Conservation (phyloP, 2,888 invertebrate genomes). For the Lycia hirtaria region DNA sequence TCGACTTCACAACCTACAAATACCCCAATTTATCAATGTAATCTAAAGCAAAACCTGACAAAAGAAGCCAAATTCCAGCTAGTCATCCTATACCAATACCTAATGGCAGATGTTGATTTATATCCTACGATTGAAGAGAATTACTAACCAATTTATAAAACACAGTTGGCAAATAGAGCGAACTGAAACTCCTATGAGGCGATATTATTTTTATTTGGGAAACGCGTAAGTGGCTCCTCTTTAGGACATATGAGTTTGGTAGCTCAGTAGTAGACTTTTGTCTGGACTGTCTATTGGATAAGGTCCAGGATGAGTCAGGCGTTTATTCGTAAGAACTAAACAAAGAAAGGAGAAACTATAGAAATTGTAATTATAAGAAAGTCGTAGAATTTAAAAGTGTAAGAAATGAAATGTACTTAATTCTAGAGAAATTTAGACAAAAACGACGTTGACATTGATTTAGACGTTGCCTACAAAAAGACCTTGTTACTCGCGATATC, state of each 20-base stretch:
- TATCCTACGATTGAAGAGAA: conserved; percentile 10
- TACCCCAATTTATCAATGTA: conserved; percentile 11
- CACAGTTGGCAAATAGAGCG: not conserved
- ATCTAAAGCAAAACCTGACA: conserved; percentile 11
- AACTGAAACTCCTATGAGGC: not conserved
- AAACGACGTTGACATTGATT: too few relatives aligned
- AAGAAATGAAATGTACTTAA: too few relatives aligned
- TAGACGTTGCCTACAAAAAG: too few relatives aligned
- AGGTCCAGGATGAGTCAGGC: conserved; percentile 30
- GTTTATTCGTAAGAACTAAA: not conserved
- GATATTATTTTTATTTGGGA: too few relatives aligned
- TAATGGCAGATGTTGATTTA: conserved; percentile 21
- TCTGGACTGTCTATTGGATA: conserved; percentile 29
- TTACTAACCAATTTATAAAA: not conserved
- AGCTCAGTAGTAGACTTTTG: conserved; percentile 14
- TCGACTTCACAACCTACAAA: conserved; percentile 6
- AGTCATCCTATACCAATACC: conserved; percentile 5
- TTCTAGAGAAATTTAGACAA: too few relatives aligned
- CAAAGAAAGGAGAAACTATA: not conserved
- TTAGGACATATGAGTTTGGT: not conserved
- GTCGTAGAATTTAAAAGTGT: too few relatives aligned
- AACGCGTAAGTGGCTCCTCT: not conserved
- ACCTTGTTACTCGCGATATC: too few relatives aligned
- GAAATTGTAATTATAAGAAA: not conserved
- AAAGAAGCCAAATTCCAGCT: conserved; percentile 8